Base-by-base conservation (phyloP, 2,888 invertebrate species). In the Mesochorus sp. region DNA sequence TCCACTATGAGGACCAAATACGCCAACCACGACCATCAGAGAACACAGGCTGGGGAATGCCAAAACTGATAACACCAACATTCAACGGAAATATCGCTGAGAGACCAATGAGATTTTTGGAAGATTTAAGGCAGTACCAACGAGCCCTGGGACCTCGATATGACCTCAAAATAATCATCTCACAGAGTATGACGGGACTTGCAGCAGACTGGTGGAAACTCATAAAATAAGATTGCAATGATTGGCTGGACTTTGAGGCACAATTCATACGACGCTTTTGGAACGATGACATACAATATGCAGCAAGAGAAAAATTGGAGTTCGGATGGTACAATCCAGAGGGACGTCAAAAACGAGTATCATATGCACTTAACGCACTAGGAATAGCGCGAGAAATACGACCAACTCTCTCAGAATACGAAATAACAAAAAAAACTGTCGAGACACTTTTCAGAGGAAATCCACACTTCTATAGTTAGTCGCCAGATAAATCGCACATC, bases 201-300 rank as follows among this genome's bases (percentile, higher is more conserved):
- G 55, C 31, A 8, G 5, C n/a, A 10, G 55, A 55, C 10, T 55
- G 55, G 55, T 55, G 55, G 55, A 34, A 14, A 8, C 55, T 55
- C 8, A 3, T 17, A 0, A n/a, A 31, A 10, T 1, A 31, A n/a
- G 26, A 14, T 2, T 5, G 12, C 3, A 10, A 14, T 3, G 10
- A 8, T 2, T 55, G 55, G 55, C 10, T 10, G 8, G 17, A 55
- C 10, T 55, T 55, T 12, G 31, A 31, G 12, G 4, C 1, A 6
- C 34, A 34, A 0, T 55, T 55, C 10, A 1, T 1, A 17, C 8
- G 19, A 6, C 10, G 34, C 12, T 55, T 55, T 14, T 28, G 53
- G 53, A 34, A 19, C 34, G 53, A 55, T 0, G 34, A 55, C 17
- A 19, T 55, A 0, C 55, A 55, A 14, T 14, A 55, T 3, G 6